phyloP scores from a whole-genome alignment of 1,140 invertebrate genomes.

The Homarus americanus region DNA sequence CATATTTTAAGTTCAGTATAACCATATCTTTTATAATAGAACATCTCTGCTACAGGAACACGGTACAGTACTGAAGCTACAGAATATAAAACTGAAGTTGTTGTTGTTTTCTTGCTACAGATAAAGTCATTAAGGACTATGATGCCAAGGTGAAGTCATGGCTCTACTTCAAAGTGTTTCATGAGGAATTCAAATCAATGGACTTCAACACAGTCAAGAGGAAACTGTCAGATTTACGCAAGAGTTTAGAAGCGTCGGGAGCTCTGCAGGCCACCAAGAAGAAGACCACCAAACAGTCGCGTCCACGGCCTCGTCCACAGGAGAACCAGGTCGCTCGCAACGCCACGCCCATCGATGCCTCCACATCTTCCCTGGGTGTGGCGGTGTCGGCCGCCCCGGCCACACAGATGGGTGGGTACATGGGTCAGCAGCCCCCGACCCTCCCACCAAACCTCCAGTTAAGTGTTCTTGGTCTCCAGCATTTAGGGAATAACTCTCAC shows the following conservation, averaged over 20 bases:
- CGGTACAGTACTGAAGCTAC: no score
- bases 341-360: background rate
- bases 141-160: slow-evolving; percentile 76
- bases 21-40: no score
- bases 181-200: slow-evolving; percentile 76
- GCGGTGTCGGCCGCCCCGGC: slow-evolving; percentile 33
- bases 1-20: no score
- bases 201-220: slow-evolving; percentile 75
- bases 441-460: slow-evolving; percentile 51
- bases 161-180: slow-evolving; percentile 76
- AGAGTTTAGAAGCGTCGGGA: slow-evolving; percentile 55
- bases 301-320: slow-evolving; percentile 36
- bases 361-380: slow-evolving; percentile 9
- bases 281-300: slow-evolving; percentile 32
- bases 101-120: slow-evolving; percentile 44
- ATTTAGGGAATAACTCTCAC: slow-evolving; percentile 54
- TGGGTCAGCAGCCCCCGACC: slow-evolving; percentile 41
- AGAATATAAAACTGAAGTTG: background rate
- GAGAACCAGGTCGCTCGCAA: slow-evolving; percentile 21
- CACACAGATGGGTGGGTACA: slow-evolving; percentile 53
- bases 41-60: no score
- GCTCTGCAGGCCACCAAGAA: slow-evolving; percentile 58
- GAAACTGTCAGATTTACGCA: slow-evolving; percentile 71
- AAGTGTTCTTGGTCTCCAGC: slow-evolving; percentile 57
- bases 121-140: slow-evolving; percentile 74